These are phyloP conservation scores for Bombyx mori DNA, from an alignment of 1,140 invertebrate genomes.

Conservation along the genomic window ASM3026992v2 NC_085116.1:4240001-4240500, in stretches of 20 bases:
- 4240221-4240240: constrained; percentile 1
- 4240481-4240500: too few species aligned
- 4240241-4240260: too few species aligned
- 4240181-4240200: constrained; percentile 10
- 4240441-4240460: constrained; percentile 30
- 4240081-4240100: constrained; percentile 17
- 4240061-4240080: constrained; percentile 24
- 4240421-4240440: constrained; percentile 4
- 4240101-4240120: constrained; percentile 45
- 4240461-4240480: constrained; percentile 30
- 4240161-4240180: constrained; percentile 32
- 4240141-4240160: constrained; percentile 16
- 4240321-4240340: too few species aligned
- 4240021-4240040: constrained; percentile 5
- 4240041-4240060: constrained; percentile 34
- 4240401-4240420: constrained; percentile 10
- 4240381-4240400: constrained; percentile 27
- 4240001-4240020: not conserved
- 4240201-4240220: constrained; percentile 3
- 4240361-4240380: constrained; percentile 27
- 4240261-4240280: too few species aligned
- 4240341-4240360: too few species aligned
- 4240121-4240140: constrained; percentile 26
- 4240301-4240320: too few species aligned
- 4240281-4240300: too few species aligned